Base-by-base conservation (phyloP, 2,888 invertebrate genomes). In the Yponomeuta cagnagella region DNA sequence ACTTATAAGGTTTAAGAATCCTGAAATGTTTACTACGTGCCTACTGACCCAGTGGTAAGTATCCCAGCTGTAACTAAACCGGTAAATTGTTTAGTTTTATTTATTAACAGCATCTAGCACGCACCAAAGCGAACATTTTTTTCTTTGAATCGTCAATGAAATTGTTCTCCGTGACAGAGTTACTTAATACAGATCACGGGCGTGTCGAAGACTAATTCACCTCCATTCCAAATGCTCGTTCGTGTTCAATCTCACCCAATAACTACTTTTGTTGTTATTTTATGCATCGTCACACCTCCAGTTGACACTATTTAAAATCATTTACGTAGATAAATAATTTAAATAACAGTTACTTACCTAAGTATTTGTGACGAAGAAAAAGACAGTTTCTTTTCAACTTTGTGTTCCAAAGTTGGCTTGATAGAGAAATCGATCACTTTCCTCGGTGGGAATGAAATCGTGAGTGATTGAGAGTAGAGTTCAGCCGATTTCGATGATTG, bases 1-100 rank as follows among this genome's bases (percentile, higher is more conserved):
- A 58, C 52, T 58, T 58, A 58, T 12, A 15, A 58, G 52, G 52
- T 58, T 58, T 58, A 15, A 5, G 1, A 15, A 58, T 15, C 12
- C 15, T 15, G 15, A 15, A 58, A 15, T 15, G 15, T 3, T 12
- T 5, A 15, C 2, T 10, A 5, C 15, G 15, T 15, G 52, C 52
- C 52, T 58, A 58, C 52, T 58, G 52, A 58, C 52, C 52, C 52
- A 58, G 52, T 52, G 52, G 52, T 43, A 43, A 43, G 43, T 58
- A 58, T 15, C 15, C 12, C 52, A 58, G 12, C 12, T 58, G 15
- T 58, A 58, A 15, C 52, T 58, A 31, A 31, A 65, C 65, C 65
- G 65, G 65, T 65, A 30, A 65, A 65, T 65, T 8, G 65, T 33
- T 10, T 64, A 64, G 31, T 64, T 52, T 64, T 64, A 65, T 65